A percentile compares a stretch with the other conserved stretches of the same genome.
Evolutionary conservation across 2,888 invertebrate genomes (phyloP).

Genomic region (Dusona sp.): DNA sequence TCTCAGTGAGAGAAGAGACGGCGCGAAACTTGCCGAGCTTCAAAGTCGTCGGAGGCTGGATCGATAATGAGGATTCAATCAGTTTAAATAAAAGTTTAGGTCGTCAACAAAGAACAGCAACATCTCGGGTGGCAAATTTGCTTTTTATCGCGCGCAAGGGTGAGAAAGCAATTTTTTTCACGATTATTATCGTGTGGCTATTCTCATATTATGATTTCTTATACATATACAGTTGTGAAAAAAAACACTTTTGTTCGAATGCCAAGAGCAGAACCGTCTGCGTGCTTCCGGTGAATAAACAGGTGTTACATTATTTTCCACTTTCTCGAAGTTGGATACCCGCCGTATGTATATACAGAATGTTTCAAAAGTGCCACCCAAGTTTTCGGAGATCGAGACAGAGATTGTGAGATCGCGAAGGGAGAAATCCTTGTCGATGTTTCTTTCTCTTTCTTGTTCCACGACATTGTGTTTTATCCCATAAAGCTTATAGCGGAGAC

Average conservation of each 20-base stretch:
- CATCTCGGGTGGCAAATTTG: background rate
- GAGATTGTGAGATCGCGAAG: background rate
- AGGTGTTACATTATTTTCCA: slow-evolving; percentile 9
- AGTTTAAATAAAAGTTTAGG: background rate
- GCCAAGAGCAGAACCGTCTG: slow-evolving; percentile 14
- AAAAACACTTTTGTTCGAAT: background rate
- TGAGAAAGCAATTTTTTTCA: slow-evolving; percentile 3
- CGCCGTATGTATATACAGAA: background rate
- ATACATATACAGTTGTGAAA: background rate
- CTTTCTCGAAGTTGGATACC: slow-evolving; percentile 1
- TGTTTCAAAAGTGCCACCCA: background rate
- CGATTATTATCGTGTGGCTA: slow-evolving; percentile 16
- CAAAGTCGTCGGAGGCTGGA: slow-evolving; percentile 9
- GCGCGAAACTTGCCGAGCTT: slow-evolving; percentile 11
- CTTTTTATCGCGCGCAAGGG: background rate
- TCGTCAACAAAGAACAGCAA: background rate
- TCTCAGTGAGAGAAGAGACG: background rate
- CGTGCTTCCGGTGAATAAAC: slow-evolving; percentile 15
- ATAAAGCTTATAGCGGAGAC: background rate
- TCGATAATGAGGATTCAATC: slow-evolving; percentile 38
- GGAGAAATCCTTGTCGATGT: background rate
- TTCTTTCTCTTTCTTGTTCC: background rate
- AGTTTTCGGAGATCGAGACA: background rate
- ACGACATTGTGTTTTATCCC: background rate
- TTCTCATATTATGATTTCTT: background rate